Percentiles rank a stretch among this genome's conserved stretches.
phyloP scores from a whole-genome alignment of 2,113 vertebrate species.

The Oncorhynchus gorbuscha region DNA sequence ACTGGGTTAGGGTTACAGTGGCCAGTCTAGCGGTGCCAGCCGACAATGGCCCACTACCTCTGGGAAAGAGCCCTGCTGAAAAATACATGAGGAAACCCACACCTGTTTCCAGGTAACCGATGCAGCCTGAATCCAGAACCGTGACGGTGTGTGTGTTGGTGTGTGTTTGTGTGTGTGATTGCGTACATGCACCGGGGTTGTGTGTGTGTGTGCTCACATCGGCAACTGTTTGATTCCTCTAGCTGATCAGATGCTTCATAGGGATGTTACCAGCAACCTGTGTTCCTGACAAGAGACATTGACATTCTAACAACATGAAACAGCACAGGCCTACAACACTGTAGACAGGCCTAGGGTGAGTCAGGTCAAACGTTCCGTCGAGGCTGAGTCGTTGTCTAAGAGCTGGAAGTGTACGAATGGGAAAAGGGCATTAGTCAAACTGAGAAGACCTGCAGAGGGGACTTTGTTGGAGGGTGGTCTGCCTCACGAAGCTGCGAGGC shows the following conservation, averaged over 20 bases:
- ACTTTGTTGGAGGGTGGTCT: slow-evolving; percentile 39
- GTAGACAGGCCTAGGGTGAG: background rate
- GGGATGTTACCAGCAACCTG: slow-evolving; percentile 36
- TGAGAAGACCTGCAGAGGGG: slow-evolving; percentile 41
- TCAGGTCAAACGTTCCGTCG: background rate
- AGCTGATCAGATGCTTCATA: slow-evolving; percentile 44
- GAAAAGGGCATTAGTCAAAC: slow-evolving; percentile 24
- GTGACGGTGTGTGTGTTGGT: slow-evolving; percentile 45
- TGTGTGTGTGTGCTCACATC: slow-evolving; percentile 27
- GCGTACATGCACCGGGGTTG: slow-evolving; percentile 18
- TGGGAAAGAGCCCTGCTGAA: slow-evolving; percentile 69
- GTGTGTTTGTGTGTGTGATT: slow-evolving; percentile 16
- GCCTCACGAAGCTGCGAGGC: slow-evolving; percentile 23
- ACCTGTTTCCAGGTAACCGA: slow-evolving; percentile 82
- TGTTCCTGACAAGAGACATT: slow-evolving; percentile 12
- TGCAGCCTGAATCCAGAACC: slow-evolving; percentile 58
- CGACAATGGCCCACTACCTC: slow-evolving; percentile 67
- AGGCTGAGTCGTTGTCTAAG: background rate
- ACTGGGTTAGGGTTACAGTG: slow-evolving; percentile 55
- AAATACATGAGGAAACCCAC: slow-evolving; percentile 78
- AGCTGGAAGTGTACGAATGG: slow-evolving; percentile 42
- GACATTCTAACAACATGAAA: slow-evolving; percentile 43
- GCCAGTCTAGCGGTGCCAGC: slow-evolving; percentile 36
- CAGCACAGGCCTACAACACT: slow-evolving; percentile 11
- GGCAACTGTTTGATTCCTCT: slow-evolving; percentile 36